Evolutionary conservation across 2,888 invertebrate genomes (phyloP).

Genomic region (Pammene fasciana): DNA sequence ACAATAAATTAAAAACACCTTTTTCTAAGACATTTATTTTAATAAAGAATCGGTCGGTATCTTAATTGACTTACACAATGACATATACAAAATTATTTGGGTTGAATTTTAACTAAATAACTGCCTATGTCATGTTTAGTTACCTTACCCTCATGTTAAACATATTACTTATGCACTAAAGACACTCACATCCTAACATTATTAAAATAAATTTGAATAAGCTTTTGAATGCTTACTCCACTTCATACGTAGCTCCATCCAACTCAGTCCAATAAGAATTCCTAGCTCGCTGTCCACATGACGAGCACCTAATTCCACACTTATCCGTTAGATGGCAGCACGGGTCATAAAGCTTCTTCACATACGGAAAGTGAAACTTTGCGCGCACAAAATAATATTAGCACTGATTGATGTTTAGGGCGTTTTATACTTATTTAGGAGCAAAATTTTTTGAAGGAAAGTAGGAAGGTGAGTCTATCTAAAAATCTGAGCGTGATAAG

Average conservation of each 20-base stretch:
- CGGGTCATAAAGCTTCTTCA: constrained; percentile 20
- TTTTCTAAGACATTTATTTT: too few relatives aligned
- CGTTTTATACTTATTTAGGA: neutral
- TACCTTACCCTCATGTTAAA: too few relatives aligned
- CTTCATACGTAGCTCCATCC: neutral
- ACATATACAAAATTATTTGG: too few relatives aligned
- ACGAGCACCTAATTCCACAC: constrained; percentile 35
- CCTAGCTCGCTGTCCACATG: constrained; percentile 32
- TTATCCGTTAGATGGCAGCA: constrained; percentile 43
- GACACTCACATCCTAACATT: neutral
- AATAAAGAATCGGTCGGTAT: too few relatives aligned
- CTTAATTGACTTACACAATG: too few relatives aligned
- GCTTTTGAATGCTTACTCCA: constrained; percentile 11
- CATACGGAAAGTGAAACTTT: constrained; percentile 37
- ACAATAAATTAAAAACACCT: too few relatives aligned
- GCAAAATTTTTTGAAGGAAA: neutral
- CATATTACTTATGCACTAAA: neutral
- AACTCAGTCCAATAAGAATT: constrained; percentile 26
- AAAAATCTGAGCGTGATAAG: neutral
- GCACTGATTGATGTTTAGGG: constrained; percentile 45
- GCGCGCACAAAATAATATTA: constrained; percentile 42
- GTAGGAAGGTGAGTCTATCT: constrained; percentile 1
- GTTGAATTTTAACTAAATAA: too few relatives aligned
- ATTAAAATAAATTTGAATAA: neutral
- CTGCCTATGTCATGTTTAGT: too few relatives aligned